A percentile compares a stretch with the other conserved stretches of the same genome.
phyloP scores from a whole-genome alignment of 1,140 invertebrate species.

The Danaus melanippus region DNA sequence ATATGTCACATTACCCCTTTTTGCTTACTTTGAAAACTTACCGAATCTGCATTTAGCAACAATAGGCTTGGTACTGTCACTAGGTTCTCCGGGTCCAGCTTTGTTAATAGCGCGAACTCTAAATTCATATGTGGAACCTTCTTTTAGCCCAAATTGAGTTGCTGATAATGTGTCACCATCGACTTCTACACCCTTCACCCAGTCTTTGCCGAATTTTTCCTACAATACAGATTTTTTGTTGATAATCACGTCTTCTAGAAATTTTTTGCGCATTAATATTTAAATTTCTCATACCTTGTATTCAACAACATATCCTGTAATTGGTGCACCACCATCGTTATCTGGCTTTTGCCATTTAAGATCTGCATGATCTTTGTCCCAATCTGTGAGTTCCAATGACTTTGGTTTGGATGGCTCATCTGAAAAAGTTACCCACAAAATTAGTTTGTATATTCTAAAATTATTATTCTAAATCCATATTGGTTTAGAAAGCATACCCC shows the following conservation, averaged over 20 bases:
- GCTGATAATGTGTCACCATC: conserved; percentile 82
- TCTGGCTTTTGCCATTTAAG: conserved; percentile 93
- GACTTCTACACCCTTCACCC: conserved; percentile 86
- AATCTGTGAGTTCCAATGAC: conserved; percentile 92
- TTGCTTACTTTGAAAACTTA: conserved; percentile 27
- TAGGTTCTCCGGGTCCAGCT: conserved; percentile 94
- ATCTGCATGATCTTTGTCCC: conserved; percentile 96
- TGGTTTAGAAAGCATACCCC: conserved; percentile 78
- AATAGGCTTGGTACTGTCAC: conserved; percentile 94
- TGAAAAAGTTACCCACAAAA: conserved; percentile 46
- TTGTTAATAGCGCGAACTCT: conserved; percentile 96
- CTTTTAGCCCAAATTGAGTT: conserved; percentile 91
- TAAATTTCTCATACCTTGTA: conserved; percentile 75
- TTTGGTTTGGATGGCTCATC: conserved; percentile 95
- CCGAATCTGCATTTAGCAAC: conserved; percentile 94
- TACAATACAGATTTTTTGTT: conserved; percentile 23
- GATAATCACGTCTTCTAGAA: background rate
- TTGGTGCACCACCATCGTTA: conserved; percentile 93
- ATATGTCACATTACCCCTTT: background rate
- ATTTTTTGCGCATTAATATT: background rate
- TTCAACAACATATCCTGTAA: conserved; percentile 94
- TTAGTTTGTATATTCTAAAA: no score
- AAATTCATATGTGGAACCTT: conserved; percentile 97
- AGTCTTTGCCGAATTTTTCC: conserved; percentile 93
- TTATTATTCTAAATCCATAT: conserved; percentile 5